Percentiles rank a stretch among this genome's conserved stretches.
Conservation (phyloP, 2,797 vertebrate genomes). For the Bucorvus abyssinicus region DNA sequence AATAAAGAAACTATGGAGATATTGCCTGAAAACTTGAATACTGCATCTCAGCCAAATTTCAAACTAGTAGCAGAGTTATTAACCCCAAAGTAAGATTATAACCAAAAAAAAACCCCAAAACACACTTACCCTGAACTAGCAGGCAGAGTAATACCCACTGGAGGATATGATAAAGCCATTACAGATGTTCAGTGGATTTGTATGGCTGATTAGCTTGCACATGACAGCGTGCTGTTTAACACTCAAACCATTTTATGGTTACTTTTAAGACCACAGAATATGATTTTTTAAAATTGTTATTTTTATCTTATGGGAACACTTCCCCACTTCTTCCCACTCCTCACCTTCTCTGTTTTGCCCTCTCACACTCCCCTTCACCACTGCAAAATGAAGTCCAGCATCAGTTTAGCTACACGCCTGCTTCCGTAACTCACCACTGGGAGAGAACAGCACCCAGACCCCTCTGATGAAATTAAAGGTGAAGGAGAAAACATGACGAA, state of each 20-base stretch:
- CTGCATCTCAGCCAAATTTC: background rate
- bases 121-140: background rate
- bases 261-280: background rate
- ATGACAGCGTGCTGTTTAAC: background rate
- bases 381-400: background rate
- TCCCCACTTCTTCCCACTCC: background rate
- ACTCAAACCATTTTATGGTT: background rate
- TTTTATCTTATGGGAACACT: background rate
- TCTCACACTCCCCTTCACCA: too few relatives aligned
- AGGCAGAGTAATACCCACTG: slow-evolving; percentile 11
- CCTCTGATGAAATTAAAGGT: background rate
- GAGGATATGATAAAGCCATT: slow-evolving; percentile 17
- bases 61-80: slow-evolving; percentile 8
- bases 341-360: background rate
- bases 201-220: slow-evolving; percentile 42
- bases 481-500: background rate
- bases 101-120: background rate
- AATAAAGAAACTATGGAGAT: background rate
- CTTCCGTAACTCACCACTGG: background rate
- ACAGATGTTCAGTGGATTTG: slow-evolving; percentile 49
- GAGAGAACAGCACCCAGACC: background rate
- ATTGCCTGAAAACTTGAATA: background rate
- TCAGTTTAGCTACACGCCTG: background rate
- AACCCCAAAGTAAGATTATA: slow-evolving; percentile 9
- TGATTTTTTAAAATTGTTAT: too few relatives aligned